These are phyloP conservation scores for Diaprepes abbreviatus DNA, from an alignment of 2,888 invertebrate genomes.

Conservation along the genomic window DNA sequence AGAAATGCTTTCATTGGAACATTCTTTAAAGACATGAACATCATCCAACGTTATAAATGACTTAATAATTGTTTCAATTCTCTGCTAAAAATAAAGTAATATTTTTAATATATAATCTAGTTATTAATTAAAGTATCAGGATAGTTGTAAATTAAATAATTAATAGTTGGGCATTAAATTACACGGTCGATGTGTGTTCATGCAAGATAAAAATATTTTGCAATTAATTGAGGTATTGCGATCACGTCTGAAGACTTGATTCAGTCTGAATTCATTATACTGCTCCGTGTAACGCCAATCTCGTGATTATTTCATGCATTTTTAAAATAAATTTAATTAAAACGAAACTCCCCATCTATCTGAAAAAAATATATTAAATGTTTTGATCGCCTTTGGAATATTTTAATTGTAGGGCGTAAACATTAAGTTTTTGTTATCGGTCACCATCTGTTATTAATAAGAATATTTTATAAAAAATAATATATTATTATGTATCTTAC, in stretches of 20 bases:
- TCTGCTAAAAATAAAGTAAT: not conserved
- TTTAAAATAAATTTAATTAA: slow-evolving; percentile 33
- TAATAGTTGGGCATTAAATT: slow-evolving; percentile 54
- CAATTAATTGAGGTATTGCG: slow-evolving; percentile 55
- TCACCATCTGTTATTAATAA: slow-evolving; percentile 5
- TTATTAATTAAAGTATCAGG: slow-evolving; percentile 54
- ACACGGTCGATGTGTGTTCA: slow-evolving; percentile 54
- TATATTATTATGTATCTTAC: no score
- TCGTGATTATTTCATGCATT: slow-evolving; percentile 19
- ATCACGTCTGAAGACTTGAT: slow-evolving; percentile 53
- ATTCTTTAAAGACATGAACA: not conserved
- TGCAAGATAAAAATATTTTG: slow-evolving; percentile 49
- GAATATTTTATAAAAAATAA: not conserved
- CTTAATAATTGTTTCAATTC: slow-evolving; percentile 16
- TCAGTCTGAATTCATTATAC: slow-evolving; percentile 50
- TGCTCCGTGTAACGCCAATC: slow-evolving; percentile 26
- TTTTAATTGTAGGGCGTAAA: slow-evolving; percentile 3
- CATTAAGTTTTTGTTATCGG: not conserved
- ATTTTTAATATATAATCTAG: slow-evolving; percentile 12
- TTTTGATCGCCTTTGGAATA: not conserved
- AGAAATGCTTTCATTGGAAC: not conserved
- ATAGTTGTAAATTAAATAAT: slow-evolving; percentile 57
- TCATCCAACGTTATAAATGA: not conserved
- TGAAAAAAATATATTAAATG: slow-evolving; percentile 6
- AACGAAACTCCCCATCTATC: not conserved